A percentile compares a stretch with the other conserved stretches of the same genome.
Conservation (phyloP, 2,888 invertebrate genomes). For the Ormyrus rosae region DNA sequence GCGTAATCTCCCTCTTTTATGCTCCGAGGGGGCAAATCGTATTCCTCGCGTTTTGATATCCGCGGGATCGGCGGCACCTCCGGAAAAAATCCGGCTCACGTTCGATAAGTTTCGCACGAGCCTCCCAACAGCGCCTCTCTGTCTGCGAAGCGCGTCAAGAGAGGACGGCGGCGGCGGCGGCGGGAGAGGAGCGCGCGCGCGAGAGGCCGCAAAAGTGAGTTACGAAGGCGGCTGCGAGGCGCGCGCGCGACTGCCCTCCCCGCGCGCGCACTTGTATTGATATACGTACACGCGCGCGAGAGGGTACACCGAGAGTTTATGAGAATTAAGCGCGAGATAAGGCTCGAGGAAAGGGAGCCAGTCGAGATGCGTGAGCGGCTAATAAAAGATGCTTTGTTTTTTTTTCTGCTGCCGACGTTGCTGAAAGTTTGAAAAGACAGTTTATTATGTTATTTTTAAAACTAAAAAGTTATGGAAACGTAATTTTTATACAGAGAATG, state of each 20-base stretch:
- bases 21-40: conserved; percentile 25
- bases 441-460: too few relatives aligned
- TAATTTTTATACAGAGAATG: too few relatives aligned
- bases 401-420: too few relatives aligned
- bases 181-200: neutral
- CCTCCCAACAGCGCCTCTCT: conserved; percentile 54
- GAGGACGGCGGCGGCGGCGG: neutral
- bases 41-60: conserved; percentile 38
- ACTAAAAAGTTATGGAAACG: too few relatives aligned
- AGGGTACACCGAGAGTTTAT: conserved; percentile 1
- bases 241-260: conserved; percentile 27
- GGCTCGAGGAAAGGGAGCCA: conserved; percentile 41
- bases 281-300: conserved; percentile 24
- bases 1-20: conserved; percentile 32
- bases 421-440: too few relatives aligned
- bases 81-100: conserved; percentile 52
- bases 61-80: conserved; percentile 13
- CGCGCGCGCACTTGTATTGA: conserved; percentile 33
- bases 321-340: conserved; percentile 3
- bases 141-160: conserved; percentile 46
- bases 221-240: conserved; percentile 55
- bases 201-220: conserved; percentile 57
- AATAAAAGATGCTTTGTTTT: neutral
- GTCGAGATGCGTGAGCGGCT: conserved; percentile 35
- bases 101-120: conserved; percentile 60